Evolutionary conservation across 1,140 invertebrate species (phyloP), one percentile per base, ranked within the genome.

Genomic region (Hesperophylax magnus): DNA sequence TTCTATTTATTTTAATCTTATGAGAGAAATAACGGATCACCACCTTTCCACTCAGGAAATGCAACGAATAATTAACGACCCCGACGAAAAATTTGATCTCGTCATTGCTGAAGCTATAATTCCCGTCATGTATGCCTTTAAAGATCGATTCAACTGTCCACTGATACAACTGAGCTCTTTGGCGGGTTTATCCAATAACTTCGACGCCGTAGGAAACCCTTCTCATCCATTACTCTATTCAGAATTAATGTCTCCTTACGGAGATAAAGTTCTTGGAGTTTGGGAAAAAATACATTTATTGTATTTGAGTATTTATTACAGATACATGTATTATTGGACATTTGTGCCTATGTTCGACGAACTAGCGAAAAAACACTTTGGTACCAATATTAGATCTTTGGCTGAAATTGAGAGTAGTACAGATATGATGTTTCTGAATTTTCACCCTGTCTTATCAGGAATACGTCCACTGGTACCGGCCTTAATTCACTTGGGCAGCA

Each of bases 391-490:
- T 14, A 85, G 84, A 34, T 69, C 83, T 11, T 39, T 85, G 2
- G 20, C 74, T 9, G 82, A 86, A 34, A 71, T 87, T 69, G 39
- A 92, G 15, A 85, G 87, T 52, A 90, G 91, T 85, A 85, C 90
- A 0, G 89, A 89, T 77, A 85, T 93, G 85, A 60, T 92, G n/a
- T 89, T 94, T 78, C 77, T 90, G 3, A 91, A 90, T 84, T 85
- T 85, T 9, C 88, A 92, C 87, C 87, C 88, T 2, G 84, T 89
- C 22, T 87, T 90, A 82, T 85, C 88, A 60, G 85, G 86, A 47
- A 86, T 88, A 53, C 86, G 88, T 63, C 88, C 92, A 8, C 82
- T 88, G 14, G 87, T 89, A 15, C 90, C 91, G 6, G 87, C 85
- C 75, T 87, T 91, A 4, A 84, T 92, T 9, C 86, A 88, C 78